A percentile compares a stretch with the other conserved stretches of the same genome.
These are phyloP conservation scores for Hylyphantes graminicola DNA, from an alignment of 1,140 invertebrate genomes.

Conservation along the genomic window DNA sequence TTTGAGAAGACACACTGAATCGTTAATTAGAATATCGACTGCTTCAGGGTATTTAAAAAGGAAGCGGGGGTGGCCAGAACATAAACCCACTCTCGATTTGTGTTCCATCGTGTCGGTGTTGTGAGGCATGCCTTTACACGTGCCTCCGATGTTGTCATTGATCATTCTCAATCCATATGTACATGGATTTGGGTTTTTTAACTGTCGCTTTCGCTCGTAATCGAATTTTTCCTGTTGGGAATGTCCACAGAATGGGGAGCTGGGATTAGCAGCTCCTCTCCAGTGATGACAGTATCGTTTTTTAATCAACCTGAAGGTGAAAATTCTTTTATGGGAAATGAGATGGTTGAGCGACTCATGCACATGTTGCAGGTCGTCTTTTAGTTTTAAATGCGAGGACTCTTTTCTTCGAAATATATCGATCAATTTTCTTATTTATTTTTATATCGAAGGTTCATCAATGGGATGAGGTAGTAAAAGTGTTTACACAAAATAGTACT, in stretches of 20 bases:
- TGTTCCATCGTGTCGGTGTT: conserved; percentile 41
- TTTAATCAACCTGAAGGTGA: conserved; percentile 38
- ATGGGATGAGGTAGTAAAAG: too few relatives aligned
- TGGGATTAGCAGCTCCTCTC: conserved; percentile 36
- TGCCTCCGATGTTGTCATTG: conserved; percentile 53
- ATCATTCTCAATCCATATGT: conserved; percentile 52
- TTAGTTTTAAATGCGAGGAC: not conserved
- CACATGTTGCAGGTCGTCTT: conserved; percentile 24
- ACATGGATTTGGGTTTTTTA: conserved; percentile 39
- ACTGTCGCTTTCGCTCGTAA: conserved; percentile 24
- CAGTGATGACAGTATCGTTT: conserved; percentile 56
- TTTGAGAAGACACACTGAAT: conserved; percentile 30
- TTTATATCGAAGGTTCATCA: too few relatives aligned
- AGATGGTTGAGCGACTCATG: not conserved
- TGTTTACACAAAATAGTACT: too few relatives aligned
- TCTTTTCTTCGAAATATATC: too few relatives aligned
- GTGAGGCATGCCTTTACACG: conserved; percentile 46
- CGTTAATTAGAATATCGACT: conserved; percentile 60
- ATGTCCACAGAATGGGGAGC: conserved; percentile 1
- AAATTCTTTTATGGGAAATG: conserved; percentile 31
- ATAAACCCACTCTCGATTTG: conserved; percentile 46
- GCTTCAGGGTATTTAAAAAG: conserved; percentile 48
- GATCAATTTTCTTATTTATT: too few relatives aligned
- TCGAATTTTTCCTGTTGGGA: conserved; percentile 50
- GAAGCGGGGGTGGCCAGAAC: conserved; percentile 41